A percentile compares a stretch with the other conserved stretches of the same genome.
Conservation (phyloP, 2,888 invertebrate species). For the Chloroclystis v-ata region DNA sequence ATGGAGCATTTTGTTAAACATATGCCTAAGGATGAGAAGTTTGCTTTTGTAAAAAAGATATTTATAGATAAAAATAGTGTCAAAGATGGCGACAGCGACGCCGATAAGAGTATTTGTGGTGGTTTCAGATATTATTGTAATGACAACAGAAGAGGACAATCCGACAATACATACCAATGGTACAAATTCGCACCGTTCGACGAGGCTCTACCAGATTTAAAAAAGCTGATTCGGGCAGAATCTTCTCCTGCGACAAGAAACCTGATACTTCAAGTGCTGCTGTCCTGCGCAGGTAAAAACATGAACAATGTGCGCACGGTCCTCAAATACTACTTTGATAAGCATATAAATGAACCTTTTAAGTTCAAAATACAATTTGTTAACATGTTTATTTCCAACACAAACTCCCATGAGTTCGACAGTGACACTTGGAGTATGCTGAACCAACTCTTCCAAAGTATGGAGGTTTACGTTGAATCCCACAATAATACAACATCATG, state of each 20-base stretch:
- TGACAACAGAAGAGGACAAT: too few species aligned
- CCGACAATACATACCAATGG: slow-evolving; percentile 41
- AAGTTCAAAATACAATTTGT: slow-evolving; percentile 54
- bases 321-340: slow-evolving; percentile 47
- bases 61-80: slow-evolving; percentile 40
- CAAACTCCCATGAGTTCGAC: slow-evolving; percentile 38
- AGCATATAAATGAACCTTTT: slow-evolving; percentile 58
- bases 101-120: too few species aligned
- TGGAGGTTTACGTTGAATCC: slow-evolving; percentile 56
- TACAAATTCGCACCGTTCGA: slow-evolving; percentile 51
- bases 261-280: slow-evolving; percentile 44
- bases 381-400: slow-evolving; percentile 40
- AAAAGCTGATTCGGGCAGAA: slow-evolving; percentile 46
- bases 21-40: slow-evolving; percentile 44
- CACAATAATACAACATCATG: slow-evolving; percentile 47
- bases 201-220: slow-evolving; percentile 46
- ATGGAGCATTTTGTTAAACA: slow-evolving; percentile 46
- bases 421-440: slow-evolving; percentile 49
- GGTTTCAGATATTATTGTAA: not conserved
- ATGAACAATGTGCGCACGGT: slow-evolving; percentile 39
- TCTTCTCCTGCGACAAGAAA: slow-evolving; percentile 44
- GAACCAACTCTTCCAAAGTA: slow-evolving; percentile 53
- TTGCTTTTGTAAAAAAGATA: slow-evolving; percentile 47
- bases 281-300: slow-evolving; percentile 42
- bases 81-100: not conserved